Evolutionary conservation across 2,797 vertebrate species (phyloP).

Genomic region (Myotis vivesi): DNA sequence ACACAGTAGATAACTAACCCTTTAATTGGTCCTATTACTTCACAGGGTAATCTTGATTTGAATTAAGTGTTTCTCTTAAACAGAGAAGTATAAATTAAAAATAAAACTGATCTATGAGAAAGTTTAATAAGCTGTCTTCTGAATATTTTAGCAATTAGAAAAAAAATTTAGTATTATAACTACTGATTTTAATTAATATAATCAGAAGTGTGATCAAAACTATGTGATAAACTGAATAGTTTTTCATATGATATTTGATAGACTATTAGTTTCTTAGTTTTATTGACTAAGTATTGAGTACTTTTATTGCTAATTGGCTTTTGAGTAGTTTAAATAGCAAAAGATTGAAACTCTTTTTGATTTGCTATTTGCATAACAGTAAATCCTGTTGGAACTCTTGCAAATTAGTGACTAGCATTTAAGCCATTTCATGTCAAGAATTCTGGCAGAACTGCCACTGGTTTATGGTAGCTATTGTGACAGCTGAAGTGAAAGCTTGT

Average conservation of each 20-base stretch:
- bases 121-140: conserved; percentile 27
- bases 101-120: not conserved
- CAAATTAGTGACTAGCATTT: conserved; percentile 33
- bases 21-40: conserved; percentile 6
- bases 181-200: conserved; percentile 37
- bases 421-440: conserved; percentile 20
- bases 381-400: conserved; percentile 18
- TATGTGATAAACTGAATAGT: not conserved
- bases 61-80: conserved; percentile 28
- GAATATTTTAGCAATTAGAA: not conserved
- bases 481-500: not conserved
- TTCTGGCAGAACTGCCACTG: conserved; percentile 33
- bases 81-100: not conserved
- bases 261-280: conserved; percentile 18
- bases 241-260: conserved; percentile 40
- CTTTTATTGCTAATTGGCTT: conserved; percentile 46
- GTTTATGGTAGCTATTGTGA: conserved; percentile 10
- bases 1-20: not conserved
- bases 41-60: not conserved
- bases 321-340: conserved; percentile 43
- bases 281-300: not conserved
- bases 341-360: conserved; percentile 51
- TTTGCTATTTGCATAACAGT: conserved; percentile 5
- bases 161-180: conserved; percentile 13
- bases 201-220: conserved; percentile 11